A percentile compares a stretch with the other conserved stretches of the same genome.
These are phyloP conservation scores for Campoletis sonorensis DNA, from an alignment of 1,140 invertebrate species.

Conservation along the genomic window DNA sequence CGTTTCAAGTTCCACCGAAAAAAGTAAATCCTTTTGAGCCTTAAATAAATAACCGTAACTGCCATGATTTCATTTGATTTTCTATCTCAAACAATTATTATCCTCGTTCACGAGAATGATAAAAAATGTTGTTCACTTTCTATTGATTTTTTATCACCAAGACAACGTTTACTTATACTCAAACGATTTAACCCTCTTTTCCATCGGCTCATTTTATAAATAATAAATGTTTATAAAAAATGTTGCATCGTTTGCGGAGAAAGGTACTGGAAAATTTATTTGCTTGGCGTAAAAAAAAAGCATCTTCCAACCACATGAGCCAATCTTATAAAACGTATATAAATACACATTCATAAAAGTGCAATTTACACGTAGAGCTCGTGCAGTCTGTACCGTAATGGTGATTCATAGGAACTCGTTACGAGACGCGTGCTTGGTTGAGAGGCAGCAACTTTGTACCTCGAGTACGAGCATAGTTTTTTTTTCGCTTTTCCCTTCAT, in stretches of 20 bases:
- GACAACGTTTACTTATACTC: too few species aligned
- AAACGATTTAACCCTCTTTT: too few species aligned
- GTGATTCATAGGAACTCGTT: constrained; percentile 20
- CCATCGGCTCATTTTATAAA: too few species aligned
- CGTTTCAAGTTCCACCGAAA: too few species aligned
- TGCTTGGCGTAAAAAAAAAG: neutral
- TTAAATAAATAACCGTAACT: too few species aligned
- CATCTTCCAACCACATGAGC: neutral
- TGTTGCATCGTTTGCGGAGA: neutral
- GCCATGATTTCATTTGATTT: too few species aligned
- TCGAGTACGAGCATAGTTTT: neutral
- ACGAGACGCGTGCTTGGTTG: neutral
- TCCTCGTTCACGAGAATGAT: too few species aligned
- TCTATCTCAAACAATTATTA: too few species aligned
- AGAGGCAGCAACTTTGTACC: neutral
- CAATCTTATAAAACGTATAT: neutral
- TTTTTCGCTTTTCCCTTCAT: neutral
- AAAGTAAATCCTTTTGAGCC: too few species aligned
- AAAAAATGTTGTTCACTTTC: too few species aligned
- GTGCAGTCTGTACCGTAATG: neutral
- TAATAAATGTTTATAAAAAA: neutral
- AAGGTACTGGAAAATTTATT: neutral
- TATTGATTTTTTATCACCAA: too few species aligned
- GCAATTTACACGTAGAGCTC: constrained; percentile 21
- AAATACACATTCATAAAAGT: constrained; percentile 4